phyloP scores from a whole-genome alignment of 2,888 invertebrate genomes.

The Xylophagus ater region DNA sequence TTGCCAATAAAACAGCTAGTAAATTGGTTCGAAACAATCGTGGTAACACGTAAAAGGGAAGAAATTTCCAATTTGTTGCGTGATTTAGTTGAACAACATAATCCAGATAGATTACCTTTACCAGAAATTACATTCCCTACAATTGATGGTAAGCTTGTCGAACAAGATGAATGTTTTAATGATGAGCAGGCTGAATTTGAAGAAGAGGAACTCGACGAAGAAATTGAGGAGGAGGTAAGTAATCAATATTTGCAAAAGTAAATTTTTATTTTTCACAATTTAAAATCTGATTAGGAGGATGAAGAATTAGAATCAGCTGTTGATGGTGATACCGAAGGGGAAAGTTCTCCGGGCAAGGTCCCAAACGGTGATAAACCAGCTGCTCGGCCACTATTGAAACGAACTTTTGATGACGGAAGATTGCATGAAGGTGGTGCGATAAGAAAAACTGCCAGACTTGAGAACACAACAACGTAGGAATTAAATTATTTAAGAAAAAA shows the following conservation, averaged over 20 bases:
- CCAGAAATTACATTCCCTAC: conserved; percentile 69
- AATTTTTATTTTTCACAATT: neutral
- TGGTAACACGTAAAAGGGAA: conserved; percentile 74
- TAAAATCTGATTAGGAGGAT: conserved; percentile 14
- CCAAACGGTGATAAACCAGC: conserved; percentile 12
- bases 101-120: conserved; percentile 52
- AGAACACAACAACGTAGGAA: conserved; percentile 4
- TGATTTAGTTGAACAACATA: conserved; percentile 59
- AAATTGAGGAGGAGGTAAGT: conserved; percentile 35
- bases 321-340: conserved; percentile 13
- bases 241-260: neutral
- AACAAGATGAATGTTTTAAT: conserved; percentile 43
- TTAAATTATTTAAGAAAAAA: neutral
- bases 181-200: conserved; percentile 45
- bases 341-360: conserved; percentile 11
- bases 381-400: no score
- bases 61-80: conserved; percentile 72
- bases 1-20: conserved; percentile 72
- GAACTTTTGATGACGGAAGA: conserved; percentile 5
- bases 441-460: conserved; percentile 11
- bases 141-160: conserved; percentile 56
- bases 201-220: conserved; percentile 42
- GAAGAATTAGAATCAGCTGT: conserved; percentile 10
- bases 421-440: conserved; percentile 1
- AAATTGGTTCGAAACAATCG: conserved; percentile 78